Conservation (phyloP, 1,140 invertebrate genomes). For the Drosophila saltans region DNA sequence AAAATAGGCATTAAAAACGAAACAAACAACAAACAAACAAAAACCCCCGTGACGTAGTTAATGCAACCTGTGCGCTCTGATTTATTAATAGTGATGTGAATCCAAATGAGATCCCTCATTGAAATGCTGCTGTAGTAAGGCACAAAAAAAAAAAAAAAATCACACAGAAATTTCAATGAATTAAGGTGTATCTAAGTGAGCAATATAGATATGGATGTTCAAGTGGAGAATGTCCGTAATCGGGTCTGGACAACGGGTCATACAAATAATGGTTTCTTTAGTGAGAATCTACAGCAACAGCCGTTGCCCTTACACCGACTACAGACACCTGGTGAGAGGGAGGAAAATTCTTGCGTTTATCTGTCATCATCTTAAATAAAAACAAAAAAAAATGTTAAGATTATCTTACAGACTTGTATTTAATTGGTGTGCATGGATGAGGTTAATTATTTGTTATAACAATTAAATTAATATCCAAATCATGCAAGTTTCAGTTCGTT, state of each 20-base stretch:
- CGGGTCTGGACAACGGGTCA: constrained; percentile 67
- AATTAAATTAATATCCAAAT: constrained; percentile 1
- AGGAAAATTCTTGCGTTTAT: background rate
- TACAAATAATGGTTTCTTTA: constrained; percentile 59
- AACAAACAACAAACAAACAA: background rate
- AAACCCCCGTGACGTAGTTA: background rate
- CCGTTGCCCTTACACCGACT: constrained; percentile 55
- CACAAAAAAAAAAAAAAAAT: constrained; percentile 58
- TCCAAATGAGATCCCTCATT: constrained; percentile 46
- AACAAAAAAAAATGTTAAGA: too few species aligned
- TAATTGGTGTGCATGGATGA: background rate
- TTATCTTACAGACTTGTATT: background rate
- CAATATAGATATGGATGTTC: constrained; percentile 25
- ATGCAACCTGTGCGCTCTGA: constrained; percentile 47
- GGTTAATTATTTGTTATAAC: background rate
- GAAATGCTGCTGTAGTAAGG: constrained; percentile 37
- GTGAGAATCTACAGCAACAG: constrained; percentile 67
- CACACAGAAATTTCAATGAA: constrained; percentile 50
- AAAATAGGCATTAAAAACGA: constrained; percentile 7
- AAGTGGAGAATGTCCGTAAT: constrained; percentile 50
- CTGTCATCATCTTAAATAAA: too few species aligned
- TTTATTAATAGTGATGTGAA: constrained; percentile 47
- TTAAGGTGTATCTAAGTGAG: constrained; percentile 2
- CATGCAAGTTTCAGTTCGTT: background rate
- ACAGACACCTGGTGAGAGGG: constrained; percentile 63